phyloP scores from a whole-genome alignment of 1,140 invertebrate genomes.

The Mamestra configurata region DNA sequence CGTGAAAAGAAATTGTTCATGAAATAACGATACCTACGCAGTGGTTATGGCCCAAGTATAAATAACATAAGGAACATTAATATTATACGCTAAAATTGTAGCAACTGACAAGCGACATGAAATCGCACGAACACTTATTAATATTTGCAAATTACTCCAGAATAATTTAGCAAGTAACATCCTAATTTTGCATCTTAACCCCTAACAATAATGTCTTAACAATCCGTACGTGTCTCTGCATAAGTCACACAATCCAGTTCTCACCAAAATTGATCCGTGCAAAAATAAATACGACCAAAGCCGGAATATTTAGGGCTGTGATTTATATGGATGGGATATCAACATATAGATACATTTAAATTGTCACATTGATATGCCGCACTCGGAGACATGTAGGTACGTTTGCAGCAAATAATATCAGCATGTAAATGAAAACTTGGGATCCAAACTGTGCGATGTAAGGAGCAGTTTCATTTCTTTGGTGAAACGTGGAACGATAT shows the following conservation, averaged over 20 bases:
- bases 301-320: constrained; percentile 46
- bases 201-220: not conserved
- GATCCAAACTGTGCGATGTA: constrained; percentile 53
- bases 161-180: not conserved
- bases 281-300: constrained; percentile 50
- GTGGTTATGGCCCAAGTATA: no score
- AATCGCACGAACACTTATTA: no score
- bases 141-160: not conserved
- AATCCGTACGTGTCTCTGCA: constrained; percentile 3
- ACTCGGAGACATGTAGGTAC: constrained; percentile 34
- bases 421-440: constrained; percentile 59
- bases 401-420: constrained; percentile 51
- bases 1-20: no score
- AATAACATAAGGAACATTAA: no score
- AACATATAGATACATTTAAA: constrained; percentile 49
- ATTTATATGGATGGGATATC: constrained; percentile 53
- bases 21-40: no score
- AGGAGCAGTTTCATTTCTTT: constrained; percentile 65
- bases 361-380: constrained; percentile 52
- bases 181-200: not conserved
- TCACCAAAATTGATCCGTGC: constrained; percentile 22
- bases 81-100: no score
- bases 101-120: no score
- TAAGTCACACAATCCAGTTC: constrained; percentile 17
- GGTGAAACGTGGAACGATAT: constrained; percentile 67